Percentiles rank a stretch among this genome's conserved stretches.
Evolutionary conservation across 2,113 vertebrate genomes (phyloP).

Genomic region (Peromyscus maniculatus): DNA sequence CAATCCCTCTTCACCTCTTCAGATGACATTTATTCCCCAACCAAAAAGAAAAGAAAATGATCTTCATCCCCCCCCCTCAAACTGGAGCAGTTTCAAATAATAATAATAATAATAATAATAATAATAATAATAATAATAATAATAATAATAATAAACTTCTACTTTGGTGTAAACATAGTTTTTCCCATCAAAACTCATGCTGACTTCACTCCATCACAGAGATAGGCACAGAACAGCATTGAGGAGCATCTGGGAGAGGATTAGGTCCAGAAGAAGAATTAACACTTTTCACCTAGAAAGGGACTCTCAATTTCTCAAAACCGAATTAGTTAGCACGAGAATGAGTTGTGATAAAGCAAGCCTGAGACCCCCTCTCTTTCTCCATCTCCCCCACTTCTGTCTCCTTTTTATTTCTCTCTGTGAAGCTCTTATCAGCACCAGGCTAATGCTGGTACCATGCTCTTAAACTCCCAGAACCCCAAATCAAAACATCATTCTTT

Average conservation of each 20-base stretch:
- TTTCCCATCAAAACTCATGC: neutral
- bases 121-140: neutral
- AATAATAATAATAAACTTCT: neutral
- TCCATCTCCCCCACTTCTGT: neutral
- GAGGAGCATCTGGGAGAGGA: neutral
- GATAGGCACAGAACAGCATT: neutral
- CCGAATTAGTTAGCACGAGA: neutral
- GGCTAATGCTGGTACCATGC: neutral
- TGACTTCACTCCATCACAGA: neutral
- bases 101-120: neutral
- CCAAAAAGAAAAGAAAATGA: neutral
- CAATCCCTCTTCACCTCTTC: neutral
- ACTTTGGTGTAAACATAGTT: neutral
- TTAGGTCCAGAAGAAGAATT: neutral
- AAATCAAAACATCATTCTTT: neutral
- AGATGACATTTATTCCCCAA: neutral
- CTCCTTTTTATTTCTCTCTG: neutral
- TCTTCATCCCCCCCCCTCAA: neutral
- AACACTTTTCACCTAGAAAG: neutral
- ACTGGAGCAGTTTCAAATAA: neutral
- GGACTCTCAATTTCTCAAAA: neutral
- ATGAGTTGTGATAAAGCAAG: neutral
- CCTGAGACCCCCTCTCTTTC: neutral
- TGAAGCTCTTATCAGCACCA: neutral
- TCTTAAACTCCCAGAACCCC: neutral